Percentiles rank a stretch among this genome's conserved stretches.
These are phyloP conservation scores for Caenorhabditis wallacei DNA, from an alignment of 2,888 invertebrate genomes.

Conservation along the genomic window DNA sequence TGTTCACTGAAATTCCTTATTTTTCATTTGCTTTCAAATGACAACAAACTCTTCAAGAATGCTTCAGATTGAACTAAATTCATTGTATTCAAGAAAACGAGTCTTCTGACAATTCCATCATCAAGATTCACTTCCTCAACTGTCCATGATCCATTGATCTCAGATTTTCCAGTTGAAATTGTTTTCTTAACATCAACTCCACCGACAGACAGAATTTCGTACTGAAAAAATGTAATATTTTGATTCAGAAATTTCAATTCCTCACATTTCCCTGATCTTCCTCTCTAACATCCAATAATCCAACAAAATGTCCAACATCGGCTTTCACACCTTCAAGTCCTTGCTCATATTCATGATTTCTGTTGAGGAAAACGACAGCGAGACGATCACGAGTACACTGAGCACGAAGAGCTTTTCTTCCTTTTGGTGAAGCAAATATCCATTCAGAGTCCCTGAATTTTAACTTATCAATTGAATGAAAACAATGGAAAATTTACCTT, in stretches of 20 bases:
- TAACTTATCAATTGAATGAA: conserved; percentile 60
- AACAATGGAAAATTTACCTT: conserved; percentile 86
- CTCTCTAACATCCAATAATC: conserved; percentile 89
- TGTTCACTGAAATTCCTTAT: conserved; percentile 50
- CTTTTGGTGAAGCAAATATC: conserved; percentile 92
- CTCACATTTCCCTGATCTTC: conserved; percentile 71
- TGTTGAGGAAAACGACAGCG: conserved; percentile 90
- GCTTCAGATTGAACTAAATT: conserved; percentile 93
- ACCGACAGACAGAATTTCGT: conserved; percentile 41
- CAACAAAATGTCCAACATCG: conserved; percentile 90
- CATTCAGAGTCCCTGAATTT: conserved; percentile 88
- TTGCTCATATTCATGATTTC: conserved; percentile 87
- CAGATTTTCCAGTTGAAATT: conserved; percentile 43
- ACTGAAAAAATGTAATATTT: conserved; percentile 22
- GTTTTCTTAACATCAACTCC: conserved; percentile 40
- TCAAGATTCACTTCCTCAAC: conserved; percentile 69
- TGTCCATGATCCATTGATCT: conserved; percentile 69
- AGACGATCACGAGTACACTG: conserved; percentile 85
- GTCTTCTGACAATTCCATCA: conserved; percentile 86
- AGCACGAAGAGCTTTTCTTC: conserved; percentile 89
- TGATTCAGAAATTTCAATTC: not conserved
- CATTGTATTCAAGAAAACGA: conserved; percentile 92
- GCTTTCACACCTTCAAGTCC: conserved; percentile 90
- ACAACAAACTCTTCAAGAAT: conserved; percentile 79
- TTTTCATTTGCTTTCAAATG: not conserved